Base-by-base conservation (phyloP, 2,113 vertebrate species). In the Pygoscelis adeliae region DNA sequence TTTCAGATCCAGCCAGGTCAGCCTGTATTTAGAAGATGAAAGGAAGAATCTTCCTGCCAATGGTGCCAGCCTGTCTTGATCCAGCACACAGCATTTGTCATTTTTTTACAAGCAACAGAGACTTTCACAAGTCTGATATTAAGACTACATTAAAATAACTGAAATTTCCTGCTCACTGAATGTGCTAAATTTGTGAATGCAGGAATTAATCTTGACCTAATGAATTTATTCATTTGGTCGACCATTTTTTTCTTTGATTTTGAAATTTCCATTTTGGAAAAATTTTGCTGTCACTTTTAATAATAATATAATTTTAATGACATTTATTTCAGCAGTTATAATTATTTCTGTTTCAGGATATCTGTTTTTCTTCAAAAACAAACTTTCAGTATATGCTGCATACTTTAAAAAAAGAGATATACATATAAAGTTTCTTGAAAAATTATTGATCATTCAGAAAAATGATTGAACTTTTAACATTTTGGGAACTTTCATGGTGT, bases 331-430 rank as follows among this genome's bases (percentile, higher is more conserved):
- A 70, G 13, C 10, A 58, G 8, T 20, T 77, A 10, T 42, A 14
- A 49, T 67, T 86, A 70, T 77, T 88, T 85, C 27, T 93, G 21
- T 44, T 88, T 74, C 53, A 79, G 18, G 4, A n/a, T 30, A 67
- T 25, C 10, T 59, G 20, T 3, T 88, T 74, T 81, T 85, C 32
- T 83, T 63, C 0, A 42, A 71, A 91, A 70, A 1, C 2, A 13
- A 61, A 27, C 7, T 38, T 80, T 13, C 0, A 3, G 3, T 70
- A 18, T 12, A n/a, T 26, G 9, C 2, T 73, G 1, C 4, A 27
- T 53, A 52, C 9, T 78, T 74, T 3, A 15, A 34, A 23, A 55
- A 85, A n/a, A 29, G 3, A 32, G 2, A 4, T 4, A 27, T 3
- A 14, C 2, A 1, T 34, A 53, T 18, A 50, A 58, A 62, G 1